Percentiles rank a stretch among this genome's conserved stretches.
These are phyloP conservation scores for Porites rus DNA, from an alignment of 92 coral and sea anemone genomes.

Conservation along the genomic window DNA sequence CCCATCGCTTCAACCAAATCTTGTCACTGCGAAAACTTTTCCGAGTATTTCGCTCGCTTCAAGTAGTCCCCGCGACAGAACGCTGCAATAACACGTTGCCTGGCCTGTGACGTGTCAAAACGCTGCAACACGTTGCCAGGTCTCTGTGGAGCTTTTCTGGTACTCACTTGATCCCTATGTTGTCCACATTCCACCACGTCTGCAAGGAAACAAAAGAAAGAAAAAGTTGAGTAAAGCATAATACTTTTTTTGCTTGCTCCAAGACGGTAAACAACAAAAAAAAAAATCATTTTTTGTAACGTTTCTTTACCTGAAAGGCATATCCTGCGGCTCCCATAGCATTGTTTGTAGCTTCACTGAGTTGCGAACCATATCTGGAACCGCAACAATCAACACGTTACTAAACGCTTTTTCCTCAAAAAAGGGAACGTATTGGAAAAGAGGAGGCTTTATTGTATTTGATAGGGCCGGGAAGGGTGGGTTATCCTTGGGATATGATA, in stretches of 20 bases:
- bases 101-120: too few species aligned
- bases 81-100: too few species aligned
- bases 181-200: constrained; percentile 93
- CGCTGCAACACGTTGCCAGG: too few species aligned
- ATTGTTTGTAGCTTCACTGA: constrained; percentile 88
- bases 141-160: too few species aligned
- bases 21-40: too few species aligned
- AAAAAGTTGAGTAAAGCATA: neutral
- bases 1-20: too few species aligned
- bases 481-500: too few species aligned
- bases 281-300: neutral
- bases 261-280: too few species aligned
- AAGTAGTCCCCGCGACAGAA: too few species aligned
- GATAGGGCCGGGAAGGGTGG: too few species aligned
- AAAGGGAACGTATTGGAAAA: neutral
- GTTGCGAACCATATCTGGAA: constrained; percentile 87
- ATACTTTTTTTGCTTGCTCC: neutral
- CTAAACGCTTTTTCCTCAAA: neutral
- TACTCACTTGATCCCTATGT: constrained; percentile 96
- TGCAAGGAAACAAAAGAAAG: constrained; percentile 18
- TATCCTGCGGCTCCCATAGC: constrained; percentile 95
- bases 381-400: neutral
- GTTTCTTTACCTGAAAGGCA: constrained; percentile 81
- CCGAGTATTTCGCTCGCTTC: too few species aligned
- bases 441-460: too few species aligned